These are phyloP conservation scores for Dolichallabes microphthalmus DNA, from an alignment of 2,113 vertebrate species.

Conservation along the genomic window DNA sequence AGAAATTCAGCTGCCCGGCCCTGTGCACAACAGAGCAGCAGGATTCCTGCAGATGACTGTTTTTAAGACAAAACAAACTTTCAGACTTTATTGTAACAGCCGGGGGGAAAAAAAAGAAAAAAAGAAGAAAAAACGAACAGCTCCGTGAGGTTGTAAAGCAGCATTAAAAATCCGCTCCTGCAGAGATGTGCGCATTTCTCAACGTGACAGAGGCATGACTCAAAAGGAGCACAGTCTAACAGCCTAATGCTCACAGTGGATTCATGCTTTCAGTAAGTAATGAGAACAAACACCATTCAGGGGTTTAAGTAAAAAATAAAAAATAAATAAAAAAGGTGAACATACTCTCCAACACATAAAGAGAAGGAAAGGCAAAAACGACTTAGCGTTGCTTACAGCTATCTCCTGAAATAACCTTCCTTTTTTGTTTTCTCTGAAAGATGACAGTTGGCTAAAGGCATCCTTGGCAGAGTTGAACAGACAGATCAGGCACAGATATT, in stretches of 20 bases:
- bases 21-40: not conserved
- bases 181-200: not conserved
- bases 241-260: conserved; percentile 6
- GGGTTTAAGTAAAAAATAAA: not conserved
- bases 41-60: not conserved
- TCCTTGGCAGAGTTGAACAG: conserved; percentile 36
- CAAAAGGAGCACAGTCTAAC: not conserved
- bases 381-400: conserved; percentile 4
- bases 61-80: conserved; percentile 12
- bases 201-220: not conserved
- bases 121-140: conserved; percentile 1
- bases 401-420: conserved; percentile 42
- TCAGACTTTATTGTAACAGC: conserved; percentile 10
- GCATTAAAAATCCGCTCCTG: not conserved
- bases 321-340: not conserved
- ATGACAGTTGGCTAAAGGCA: conserved; percentile 46
- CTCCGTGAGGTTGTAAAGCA: conserved; percentile 1
- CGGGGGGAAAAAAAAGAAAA: too few species aligned
- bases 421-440: conserved; percentile 29
- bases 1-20: not conserved
- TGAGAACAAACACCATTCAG: not conserved
- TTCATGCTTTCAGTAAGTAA: conserved; percentile 3
- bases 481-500: conserved; percentile 44
- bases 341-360: not conserved
- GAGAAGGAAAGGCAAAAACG: not conserved